These are phyloP conservation scores for Galago senegalensis DNA, from an alignment of 2,797 vertebrate genomes.

Conservation along the genomic window DNA sequence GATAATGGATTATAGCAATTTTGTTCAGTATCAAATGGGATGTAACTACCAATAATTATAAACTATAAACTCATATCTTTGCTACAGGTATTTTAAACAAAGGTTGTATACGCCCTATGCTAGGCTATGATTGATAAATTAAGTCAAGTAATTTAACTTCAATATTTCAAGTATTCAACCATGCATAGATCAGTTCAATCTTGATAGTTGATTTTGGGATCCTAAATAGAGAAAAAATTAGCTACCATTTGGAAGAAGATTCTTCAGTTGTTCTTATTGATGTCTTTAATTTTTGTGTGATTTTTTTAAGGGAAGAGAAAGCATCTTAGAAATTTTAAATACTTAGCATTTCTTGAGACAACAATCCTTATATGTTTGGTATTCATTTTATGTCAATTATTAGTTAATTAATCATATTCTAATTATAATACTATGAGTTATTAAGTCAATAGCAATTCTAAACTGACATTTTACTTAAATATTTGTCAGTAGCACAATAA, in stretches of 20 bases:
- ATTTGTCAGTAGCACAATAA: neutral
- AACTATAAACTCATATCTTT: neutral
- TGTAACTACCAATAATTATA: neutral
- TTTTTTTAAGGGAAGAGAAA: neutral
- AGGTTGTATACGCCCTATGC: neutral
- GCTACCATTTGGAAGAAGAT: neutral
- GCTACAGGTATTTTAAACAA: neutral
- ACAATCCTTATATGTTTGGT: neutral
- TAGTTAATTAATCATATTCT: neutral
- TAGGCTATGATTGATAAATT: neutral
- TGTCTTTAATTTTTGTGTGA: neutral
- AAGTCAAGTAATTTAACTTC: neutral
- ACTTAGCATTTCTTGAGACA: neutral
- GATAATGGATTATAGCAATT: neutral
- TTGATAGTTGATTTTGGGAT: neutral
- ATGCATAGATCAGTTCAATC: neutral
- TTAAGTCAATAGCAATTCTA: conserved; percentile 35
- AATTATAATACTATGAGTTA: neutral
- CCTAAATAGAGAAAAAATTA: neutral
- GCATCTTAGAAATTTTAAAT: neutral
- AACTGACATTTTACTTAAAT: conserved; percentile 14
- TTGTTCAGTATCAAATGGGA: neutral
- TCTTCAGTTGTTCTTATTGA: neutral
- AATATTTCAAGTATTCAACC: conserved; percentile 1
- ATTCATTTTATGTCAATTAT: neutral